Evolutionary conservation across 2,113 vertebrate species (phyloP), one percentile per base, ranked within the genome.

Genomic region (Lynx canadensis): DNA sequence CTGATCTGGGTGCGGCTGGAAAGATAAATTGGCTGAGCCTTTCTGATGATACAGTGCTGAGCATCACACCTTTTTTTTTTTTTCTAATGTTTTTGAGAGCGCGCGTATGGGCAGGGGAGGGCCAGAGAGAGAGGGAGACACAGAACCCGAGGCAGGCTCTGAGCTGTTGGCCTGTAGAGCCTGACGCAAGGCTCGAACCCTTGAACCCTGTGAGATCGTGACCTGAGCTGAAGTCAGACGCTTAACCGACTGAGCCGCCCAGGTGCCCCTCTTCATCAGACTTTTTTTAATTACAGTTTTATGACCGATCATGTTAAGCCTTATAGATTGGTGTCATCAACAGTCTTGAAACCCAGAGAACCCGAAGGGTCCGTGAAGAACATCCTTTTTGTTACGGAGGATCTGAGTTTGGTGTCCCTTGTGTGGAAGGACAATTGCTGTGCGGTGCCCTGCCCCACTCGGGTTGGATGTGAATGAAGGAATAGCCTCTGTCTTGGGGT

Each of bases 391-490:
- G 23, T n/a, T n/a, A 41, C 45, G 45, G 4, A 19, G 68, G 15
- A 68, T 79, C 84, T 36, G 50, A 65, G 11, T 27, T 38, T 0
- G 25, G 5, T 41, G 19, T 14, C 9, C 50, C 25, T 19, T 5
- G 12, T 33, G 2, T 45, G 27, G 82, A 23, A 13, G 52, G 86
- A 29, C 4, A 7, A 33, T 1, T 1, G 5, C 38, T 55, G 1
- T 52, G 33, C 7, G 0, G 2, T 21, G 52, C 36, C n/a, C 68
- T 41, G 18, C 21, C 25, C 33, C 1, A 0, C 1, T 87, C 10
- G 18, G 36, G 68, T 38, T 7, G 36, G 48, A 27, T 29, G 18
- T 14, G 19, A 4, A 21, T 33, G 23, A 4, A 8, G 6, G 19
- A 65, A n/a, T 18, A 76, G 38, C 7, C 0, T 73, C 48, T 11